These are phyloP conservation scores for Macropis europaea DNA, from an alignment of 2,888 invertebrate species.

Conservation along the genomic window DNA sequence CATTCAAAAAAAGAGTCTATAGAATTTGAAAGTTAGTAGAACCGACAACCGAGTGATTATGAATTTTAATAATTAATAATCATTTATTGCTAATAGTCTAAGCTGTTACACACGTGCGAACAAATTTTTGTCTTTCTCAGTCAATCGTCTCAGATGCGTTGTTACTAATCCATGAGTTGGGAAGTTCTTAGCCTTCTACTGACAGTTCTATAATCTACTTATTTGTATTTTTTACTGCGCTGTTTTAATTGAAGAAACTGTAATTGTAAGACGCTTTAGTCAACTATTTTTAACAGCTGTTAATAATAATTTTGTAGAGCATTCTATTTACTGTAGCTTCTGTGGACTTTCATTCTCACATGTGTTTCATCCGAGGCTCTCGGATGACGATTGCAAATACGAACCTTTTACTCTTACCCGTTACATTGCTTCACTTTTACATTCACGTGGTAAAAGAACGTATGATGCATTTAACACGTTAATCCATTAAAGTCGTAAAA, in stretches of 20 bases:
- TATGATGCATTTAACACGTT: constrained; percentile 15
- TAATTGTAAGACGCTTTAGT: background rate
- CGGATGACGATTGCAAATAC: constrained; percentile 35
- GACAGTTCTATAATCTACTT: background rate
- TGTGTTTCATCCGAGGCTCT: constrained; percentile 17
- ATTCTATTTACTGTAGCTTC: constrained; percentile 15
- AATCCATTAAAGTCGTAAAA: constrained; percentile 1
- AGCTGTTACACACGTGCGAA: no score
- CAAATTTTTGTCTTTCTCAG: no score
- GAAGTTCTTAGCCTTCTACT: background rate
- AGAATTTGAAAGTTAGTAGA: no score
- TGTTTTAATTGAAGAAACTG: background rate
- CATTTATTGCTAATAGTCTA: no score
- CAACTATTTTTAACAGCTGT: constrained; percentile 9
- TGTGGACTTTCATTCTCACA: constrained; percentile 36
- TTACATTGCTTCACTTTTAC: constrained; percentile 26
- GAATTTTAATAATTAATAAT: no score
- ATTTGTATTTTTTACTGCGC: background rate
- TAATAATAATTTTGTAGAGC: constrained; percentile 5
- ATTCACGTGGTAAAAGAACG: constrained; percentile 6
- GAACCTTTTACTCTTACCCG: constrained; percentile 36
- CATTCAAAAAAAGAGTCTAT: no score
- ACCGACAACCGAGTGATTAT: no score
- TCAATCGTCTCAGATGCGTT: no score
- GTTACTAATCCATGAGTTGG: no score